Evolutionary conservation across 2,797 vertebrate species (phyloP), one percentile per base, ranked within the genome.

Genomic region (Heteromormyrus szaboi): DNA sequence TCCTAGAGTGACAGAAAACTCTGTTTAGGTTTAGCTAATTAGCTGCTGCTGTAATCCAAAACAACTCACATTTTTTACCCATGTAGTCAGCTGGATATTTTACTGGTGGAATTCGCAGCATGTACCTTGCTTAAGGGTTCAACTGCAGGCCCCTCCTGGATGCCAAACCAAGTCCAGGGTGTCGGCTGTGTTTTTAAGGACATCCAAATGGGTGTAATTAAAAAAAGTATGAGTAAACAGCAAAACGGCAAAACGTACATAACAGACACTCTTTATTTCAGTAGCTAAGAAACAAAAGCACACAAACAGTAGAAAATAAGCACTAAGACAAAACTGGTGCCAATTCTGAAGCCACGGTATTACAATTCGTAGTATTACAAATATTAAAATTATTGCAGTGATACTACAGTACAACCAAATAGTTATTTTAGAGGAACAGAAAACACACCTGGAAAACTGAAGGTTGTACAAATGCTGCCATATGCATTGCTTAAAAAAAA

Each of bases 381-480:
- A 95, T 94, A 94, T 94, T 92, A 90, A 87, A 88, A 93, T 96
- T 96, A 96, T 96, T 97, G 95, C 95, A 95, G 93, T 93, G 91
- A 95, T 91, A 95, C 92, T 94, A 96, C 94, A 91, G 90, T 93
- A 94, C 95, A 95, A 95, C 94, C 94, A 94, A 93, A 95, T 94
- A 94, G 91, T 94, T 94, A 88, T 91, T 92, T 89, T 91, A 88
- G 85, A 88, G 54, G 89, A 91, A 90, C 87, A 93, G 93, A 95
- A 96, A 95, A 94, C 91, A 89, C 90, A 87, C 88, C 92, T 95
- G 96, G 93, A 95, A 95, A 96, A 95, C 93, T 17, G 51, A 90
- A 89, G 89, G 88, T 88, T 68, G 92, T 95, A 96, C 92, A 96
- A 96, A 96, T 93, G 94, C 93, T 92, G 93, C 92, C 92, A 93